Base-by-base conservation (phyloP, 2,797 vertebrate genomes). In the Eulemur albifrons region DNA sequence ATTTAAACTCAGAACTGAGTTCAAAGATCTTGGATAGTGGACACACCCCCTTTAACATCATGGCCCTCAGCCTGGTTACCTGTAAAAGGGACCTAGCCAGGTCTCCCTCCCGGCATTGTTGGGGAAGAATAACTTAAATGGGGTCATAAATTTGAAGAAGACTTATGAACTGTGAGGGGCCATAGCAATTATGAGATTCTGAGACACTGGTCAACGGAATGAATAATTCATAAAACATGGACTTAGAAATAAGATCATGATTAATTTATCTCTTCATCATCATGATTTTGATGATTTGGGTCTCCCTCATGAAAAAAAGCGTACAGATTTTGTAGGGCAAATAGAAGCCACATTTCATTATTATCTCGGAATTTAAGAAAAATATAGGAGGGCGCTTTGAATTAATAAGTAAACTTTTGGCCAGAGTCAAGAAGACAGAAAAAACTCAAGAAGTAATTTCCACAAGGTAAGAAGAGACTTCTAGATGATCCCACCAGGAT, bases 341-440 rank as follows among this genome's bases (percentile, higher is more conserved):
- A 69, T 63, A 32, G 20, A 82, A 83, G 20, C 25, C 69, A 72
- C 21, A 50, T 52, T n/a, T 96, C 82, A 84, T 90, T 59, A 50
- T 61, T 86, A 45, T 67, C 14, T 77, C 87, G 45, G 30, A 32
- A 75, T 84, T 67, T 30, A 25, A 79, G 23, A 73, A n/a, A 75
- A 70, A 84, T 17, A 32, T 25, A 12, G 9, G 27, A 1, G 4
- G 3, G 4, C 5, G 76, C 21, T 43, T 92, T 57, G 4, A 20
- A 50, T 97, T 52, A 86, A 92, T 92, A 75, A 93, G 45, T 70
- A 65, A 48, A 67, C 27, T 77, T 88, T n/a, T 63, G 54, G 9
- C 13, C 32, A 43, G 43, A 73, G 10, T 88, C n/a, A 85, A n/a
- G n/a, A 90, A 52, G 18, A 84, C 13, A 88, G 40, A 38, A 86